Evolutionary conservation across 2,113 vertebrate genomes (phyloP).

Genomic region (Hydropotes inermis): DNA sequence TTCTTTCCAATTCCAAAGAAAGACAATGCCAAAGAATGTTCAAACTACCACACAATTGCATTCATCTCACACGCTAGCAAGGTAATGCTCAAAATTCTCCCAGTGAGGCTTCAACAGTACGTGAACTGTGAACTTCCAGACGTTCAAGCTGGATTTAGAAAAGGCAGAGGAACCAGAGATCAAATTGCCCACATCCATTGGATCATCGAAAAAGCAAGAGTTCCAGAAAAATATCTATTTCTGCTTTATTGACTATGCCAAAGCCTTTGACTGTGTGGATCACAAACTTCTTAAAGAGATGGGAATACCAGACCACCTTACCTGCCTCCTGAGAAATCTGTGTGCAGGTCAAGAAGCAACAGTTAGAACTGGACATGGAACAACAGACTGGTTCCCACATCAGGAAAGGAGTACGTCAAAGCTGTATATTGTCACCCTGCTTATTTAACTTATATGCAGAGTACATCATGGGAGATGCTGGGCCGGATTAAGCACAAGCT

Average conservation of each 20-base stretch:
- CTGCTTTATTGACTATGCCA: neutral
- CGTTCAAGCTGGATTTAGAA: neutral
- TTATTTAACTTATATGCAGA: neutral
- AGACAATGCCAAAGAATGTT: neutral
- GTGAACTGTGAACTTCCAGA: neutral
- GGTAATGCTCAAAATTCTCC: neutral
- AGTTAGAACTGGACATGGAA: neutral
- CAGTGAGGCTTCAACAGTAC: neutral
- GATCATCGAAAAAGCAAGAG: neutral
- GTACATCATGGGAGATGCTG: neutral
- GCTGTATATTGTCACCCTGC: neutral
- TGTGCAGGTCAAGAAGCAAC: neutral
- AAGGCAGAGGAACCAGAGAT: neutral
- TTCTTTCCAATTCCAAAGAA: neutral
- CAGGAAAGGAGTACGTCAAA: fast-evolving
- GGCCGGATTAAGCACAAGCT: neutral
- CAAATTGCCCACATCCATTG: neutral
- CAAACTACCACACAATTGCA: neutral
- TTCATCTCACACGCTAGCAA: neutral
- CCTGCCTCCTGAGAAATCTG: neutral
- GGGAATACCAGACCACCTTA: neutral
- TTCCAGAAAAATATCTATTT: neutral
- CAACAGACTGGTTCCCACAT: neutral
- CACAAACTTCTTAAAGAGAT: neutral
- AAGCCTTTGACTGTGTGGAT: neutral